Evolutionary conservation across 2,113 vertebrate genomes (phyloP).

Genomic region (Alethe castanea): DNA sequence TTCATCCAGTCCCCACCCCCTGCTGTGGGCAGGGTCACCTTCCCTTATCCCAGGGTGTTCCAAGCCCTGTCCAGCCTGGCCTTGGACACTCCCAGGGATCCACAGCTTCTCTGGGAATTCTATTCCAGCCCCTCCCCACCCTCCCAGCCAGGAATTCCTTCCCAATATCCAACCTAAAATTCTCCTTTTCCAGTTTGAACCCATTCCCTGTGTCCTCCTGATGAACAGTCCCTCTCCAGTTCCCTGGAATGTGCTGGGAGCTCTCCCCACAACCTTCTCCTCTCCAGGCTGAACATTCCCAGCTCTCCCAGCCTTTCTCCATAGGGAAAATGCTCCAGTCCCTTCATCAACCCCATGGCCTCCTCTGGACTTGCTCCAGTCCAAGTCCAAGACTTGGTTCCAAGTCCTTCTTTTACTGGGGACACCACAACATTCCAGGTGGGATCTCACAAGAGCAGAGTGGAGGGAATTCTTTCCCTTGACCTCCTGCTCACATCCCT

Average conservation of each 20-base stretch:
- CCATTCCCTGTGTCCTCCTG: not conserved
- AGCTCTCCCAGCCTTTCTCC: too few species aligned
- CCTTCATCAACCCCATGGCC: too few species aligned
- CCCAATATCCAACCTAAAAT: not conserved
- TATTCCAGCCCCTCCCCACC: too few species aligned
- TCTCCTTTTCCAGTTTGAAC: not conserved
- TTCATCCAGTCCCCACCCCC: not conserved
- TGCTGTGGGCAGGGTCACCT: not conserved
- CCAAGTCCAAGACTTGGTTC: too few species aligned
- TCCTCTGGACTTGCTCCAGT: too few species aligned
- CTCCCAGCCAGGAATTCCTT: not conserved
- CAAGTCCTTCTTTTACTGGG: too few species aligned
- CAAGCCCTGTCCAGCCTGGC: accelerated
- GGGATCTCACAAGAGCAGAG: not conserved
- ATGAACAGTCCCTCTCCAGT: not conserved
- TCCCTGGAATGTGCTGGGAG: not conserved
- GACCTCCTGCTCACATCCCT: not conserved
- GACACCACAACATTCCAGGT: too few species aligned
- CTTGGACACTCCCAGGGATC: not conserved
- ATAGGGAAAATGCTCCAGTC: too few species aligned
- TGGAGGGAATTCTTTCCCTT: not conserved
- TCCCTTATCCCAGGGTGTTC: not conserved
- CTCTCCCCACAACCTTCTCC: not conserved
- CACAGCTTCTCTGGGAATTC: not conserved
- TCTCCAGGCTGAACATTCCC: not conserved